Percentiles rank a stretch among this genome's conserved stretches.
phyloP scores from a whole-genome alignment of 35 echinoderm and acorn worm genomes.

The Amphiura filiformis region DNA sequence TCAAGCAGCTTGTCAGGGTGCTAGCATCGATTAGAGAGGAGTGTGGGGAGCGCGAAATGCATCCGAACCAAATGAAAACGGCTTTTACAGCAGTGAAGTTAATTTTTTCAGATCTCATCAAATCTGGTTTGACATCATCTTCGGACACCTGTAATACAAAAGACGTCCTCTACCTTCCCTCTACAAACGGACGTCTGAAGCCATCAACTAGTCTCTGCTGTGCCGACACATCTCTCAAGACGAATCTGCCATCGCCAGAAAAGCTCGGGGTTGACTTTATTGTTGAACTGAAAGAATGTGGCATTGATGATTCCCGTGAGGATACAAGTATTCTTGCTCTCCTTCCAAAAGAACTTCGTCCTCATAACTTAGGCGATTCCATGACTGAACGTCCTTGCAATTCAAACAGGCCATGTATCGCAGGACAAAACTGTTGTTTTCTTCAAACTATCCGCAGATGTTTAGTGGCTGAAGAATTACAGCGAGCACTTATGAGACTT shows the following conservation, averaged over 20 bases:
- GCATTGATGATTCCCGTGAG: neutral
- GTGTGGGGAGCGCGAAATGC: neutral
- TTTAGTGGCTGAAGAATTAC: conserved; percentile 7
- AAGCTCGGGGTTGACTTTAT: neutral
- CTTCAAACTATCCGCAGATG: conserved; percentile 1
- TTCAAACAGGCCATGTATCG: neutral
- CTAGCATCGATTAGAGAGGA: neutral
- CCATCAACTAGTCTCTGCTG: conserved; percentile 1
- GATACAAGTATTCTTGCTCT: conserved; percentile 1
- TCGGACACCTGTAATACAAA: neutral
- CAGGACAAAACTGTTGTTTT: conserved; percentile 9
- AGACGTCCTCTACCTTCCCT: conserved; percentile 7
- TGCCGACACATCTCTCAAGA: neutral
- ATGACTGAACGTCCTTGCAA: conserved; percentile 1
- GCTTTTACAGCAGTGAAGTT: neutral
- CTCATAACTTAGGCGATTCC: conserved; percentile 9
- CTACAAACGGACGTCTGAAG: neutral
- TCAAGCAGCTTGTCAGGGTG: conserved; percentile 8
- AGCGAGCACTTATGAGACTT: neutral
- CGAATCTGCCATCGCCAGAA: neutral
- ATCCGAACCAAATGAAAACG: conserved; percentile 3
- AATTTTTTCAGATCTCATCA: neutral
- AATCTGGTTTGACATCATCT: neutral
- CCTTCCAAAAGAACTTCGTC: conserved; percentile 6
- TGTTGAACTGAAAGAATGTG: neutral